Percentiles rank a stretch among this genome's conserved stretches.
Evolutionary conservation across 1,140 invertebrate genomes (phyloP).

Genomic region (Papilio xuthus): DNA sequence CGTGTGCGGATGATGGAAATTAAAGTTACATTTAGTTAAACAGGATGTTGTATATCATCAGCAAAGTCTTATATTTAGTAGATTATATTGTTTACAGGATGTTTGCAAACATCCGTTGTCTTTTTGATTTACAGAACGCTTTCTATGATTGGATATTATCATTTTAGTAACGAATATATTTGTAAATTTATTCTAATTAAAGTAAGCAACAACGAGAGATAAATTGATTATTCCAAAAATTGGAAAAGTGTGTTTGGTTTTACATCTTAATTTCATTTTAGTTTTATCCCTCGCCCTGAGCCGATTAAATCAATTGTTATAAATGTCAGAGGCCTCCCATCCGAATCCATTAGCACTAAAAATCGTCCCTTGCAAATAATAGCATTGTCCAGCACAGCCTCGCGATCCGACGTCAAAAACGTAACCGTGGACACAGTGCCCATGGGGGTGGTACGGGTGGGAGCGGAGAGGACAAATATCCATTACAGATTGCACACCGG

Average conservation of each 20-base stretch:
- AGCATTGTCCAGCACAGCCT: not conserved
- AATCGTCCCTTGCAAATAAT: conserved; percentile 41
- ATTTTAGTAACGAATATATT: too few species aligned
- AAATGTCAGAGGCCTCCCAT: conserved; percentile 36
- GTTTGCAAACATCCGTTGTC: not conserved
- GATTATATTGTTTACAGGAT: not conserved
- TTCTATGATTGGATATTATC: too few species aligned
- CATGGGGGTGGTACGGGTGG: not conserved
- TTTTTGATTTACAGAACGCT: not conserved
- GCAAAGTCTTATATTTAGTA: not conserved
- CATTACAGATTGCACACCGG: conserved; percentile 31
- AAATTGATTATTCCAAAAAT: not conserved
- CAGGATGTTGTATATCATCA: not conserved
- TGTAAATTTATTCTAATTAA: not conserved
- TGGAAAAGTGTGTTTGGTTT: not conserved
- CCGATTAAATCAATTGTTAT: conserved; percentile 10
- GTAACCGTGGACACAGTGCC: conserved; percentile 24
- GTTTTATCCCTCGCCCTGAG: not conserved
- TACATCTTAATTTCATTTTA: not conserved
- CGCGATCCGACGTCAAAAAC: conserved; percentile 35
- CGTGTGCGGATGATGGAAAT: conserved; percentile 15
- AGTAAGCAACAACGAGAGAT: not conserved
- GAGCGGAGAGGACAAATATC: conserved; percentile 40
- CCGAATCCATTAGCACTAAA: conserved; percentile 55
- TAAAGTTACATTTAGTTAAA: not conserved